Evolutionary conservation across 2,797 vertebrate species (phyloP), one percentile per base, ranked within the genome.

Genomic region (Acanthiza pusilla): DNA sequence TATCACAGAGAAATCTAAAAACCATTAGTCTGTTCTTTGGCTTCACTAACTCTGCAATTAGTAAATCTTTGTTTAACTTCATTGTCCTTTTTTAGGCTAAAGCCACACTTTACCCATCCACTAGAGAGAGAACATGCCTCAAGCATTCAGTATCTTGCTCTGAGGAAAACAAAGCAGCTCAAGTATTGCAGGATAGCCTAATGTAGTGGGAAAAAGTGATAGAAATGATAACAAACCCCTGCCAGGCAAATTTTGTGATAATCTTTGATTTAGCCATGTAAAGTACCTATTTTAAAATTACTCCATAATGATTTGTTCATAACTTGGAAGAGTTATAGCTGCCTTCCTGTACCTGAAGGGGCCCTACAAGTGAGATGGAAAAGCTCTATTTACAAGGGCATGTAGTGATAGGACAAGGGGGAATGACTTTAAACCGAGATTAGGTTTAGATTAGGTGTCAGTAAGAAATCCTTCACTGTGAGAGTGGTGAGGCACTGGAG

Each of bases 211-310:
- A 53, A 85, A 93, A 65, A 8, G 27, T 53, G 26, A 48, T 29
- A 75, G 25, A 76, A 80, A 80, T 23, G 8, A 54, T 14, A 22
- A 73, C 18, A 54, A 73, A 66, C 9, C 3, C 18, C 23, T 83
- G 20, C 19, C 40, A 80, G 25, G 42, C 0, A 0, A 91, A 88
- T 47, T 54, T 62, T 1, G 1, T 30, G 2, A 43, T 30, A 74
- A 66, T 25, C 3, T 74, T 77, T 77, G 15, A 53, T 60, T 70
- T 55, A 86, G 23, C 7, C 21, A 32, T 29, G 12, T n/a, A 42
- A 85, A 50, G 23, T 26, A 61, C 0, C 2, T 38, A n/a, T 79
- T 87, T 79, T 51, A 38, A 79, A 73, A 68, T 54, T 4, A 76
- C 7, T 85, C 15, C 15, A 5, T 43, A 50, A 60, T 6, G 89